Base-by-base conservation (phyloP, 2,797 vertebrate genomes). In the Megaceryle alcyon region DNA sequence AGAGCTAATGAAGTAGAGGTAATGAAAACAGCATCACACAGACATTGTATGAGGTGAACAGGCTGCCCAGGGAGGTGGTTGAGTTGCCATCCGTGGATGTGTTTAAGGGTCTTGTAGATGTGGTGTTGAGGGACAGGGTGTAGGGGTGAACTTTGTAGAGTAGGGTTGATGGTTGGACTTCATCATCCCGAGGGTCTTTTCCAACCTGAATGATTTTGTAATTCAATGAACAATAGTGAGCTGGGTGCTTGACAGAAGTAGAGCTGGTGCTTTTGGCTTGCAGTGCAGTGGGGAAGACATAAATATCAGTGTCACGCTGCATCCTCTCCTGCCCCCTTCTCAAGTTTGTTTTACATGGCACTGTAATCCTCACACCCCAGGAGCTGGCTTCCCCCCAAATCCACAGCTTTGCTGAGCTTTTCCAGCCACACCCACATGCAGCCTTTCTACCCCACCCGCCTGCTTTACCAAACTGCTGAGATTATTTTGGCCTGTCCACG, bases 211-310 rank as follows among this genome's bases (percentile, higher is more conserved):
- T 46, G 21, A 44, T 44, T 44, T 19, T 44, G 44, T 44, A 20
- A 46, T 46, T 46, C 46, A 7, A 46, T 46, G 46, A 46, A 43
- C 0, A 0, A 1, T 4, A 63, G 43, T 8, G 21, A 31, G 26
- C 2, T 3, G 26, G 16, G 18, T 31, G 28, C 60, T 28, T 44
- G 41, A 18, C 20, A 77, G 14, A 43, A 81, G 57, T 14, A 76
- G 9, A 46, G 6, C 56, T 79, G 44, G 44, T 43, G 26, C 33
- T 82, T 65, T 59, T 57, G 66, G 18, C 63, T 80, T 63, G 39
- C 17, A 28, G 19, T 12, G 79, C 49, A 64, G 59, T 33, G 57
- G 22, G 59, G 44, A 41, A 54, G 37, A 43, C 8, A 6, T 6
- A 12, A 80, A 26, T 22, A 23, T 8, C 28, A 43, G 15, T 54